Conservation (phyloP, 2,797 vertebrate genomes). For the Thunnus albacares region DNA sequence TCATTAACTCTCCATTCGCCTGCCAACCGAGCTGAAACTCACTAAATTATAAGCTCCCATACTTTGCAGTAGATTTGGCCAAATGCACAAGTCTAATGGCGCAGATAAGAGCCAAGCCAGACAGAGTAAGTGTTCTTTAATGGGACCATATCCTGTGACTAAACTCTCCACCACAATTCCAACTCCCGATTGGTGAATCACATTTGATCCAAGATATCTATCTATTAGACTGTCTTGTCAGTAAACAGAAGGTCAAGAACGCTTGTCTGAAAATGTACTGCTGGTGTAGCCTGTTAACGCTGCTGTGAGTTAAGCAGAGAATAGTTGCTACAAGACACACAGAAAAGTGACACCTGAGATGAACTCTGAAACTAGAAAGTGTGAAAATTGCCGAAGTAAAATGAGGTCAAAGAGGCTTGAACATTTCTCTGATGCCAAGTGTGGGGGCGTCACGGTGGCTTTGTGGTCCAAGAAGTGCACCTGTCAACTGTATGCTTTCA, state of each 20-base stretch:
- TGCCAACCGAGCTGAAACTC: constrained; percentile 62
- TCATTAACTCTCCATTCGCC: constrained; percentile 41
- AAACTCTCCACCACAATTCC: constrained; percentile 52
- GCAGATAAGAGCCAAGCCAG: constrained; percentile 53
- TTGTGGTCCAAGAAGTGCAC: background rate
- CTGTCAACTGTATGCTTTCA: background rate
- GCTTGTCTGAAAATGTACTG: constrained; percentile 36
- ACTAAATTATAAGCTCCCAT: constrained; percentile 25
- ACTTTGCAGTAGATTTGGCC: constrained; percentile 46
- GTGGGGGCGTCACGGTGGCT: background rate
- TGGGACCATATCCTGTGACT: constrained; percentile 50
- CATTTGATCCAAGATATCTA: constrained; percentile 54
- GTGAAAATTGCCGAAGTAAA: background rate
- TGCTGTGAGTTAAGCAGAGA: constrained; percentile 25
- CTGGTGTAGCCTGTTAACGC: constrained; percentile 9
- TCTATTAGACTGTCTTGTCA: constrained; percentile 59
- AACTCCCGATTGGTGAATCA: constrained; percentile 53
- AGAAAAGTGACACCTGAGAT: background rate
- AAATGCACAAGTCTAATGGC: constrained; percentile 44
- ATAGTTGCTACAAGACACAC: constrained; percentile 6
- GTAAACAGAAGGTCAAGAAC: constrained; percentile 49
- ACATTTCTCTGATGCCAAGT: constrained; percentile 14
- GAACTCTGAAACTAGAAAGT: constrained; percentile 17
- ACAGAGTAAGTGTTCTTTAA: constrained; percentile 58
- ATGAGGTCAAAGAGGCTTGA: background rate